These are phyloP conservation scores for Microcebus tavaratra DNA, from an alignment of 2,113 vertebrate genomes.

Conservation along the genomic window DNA sequence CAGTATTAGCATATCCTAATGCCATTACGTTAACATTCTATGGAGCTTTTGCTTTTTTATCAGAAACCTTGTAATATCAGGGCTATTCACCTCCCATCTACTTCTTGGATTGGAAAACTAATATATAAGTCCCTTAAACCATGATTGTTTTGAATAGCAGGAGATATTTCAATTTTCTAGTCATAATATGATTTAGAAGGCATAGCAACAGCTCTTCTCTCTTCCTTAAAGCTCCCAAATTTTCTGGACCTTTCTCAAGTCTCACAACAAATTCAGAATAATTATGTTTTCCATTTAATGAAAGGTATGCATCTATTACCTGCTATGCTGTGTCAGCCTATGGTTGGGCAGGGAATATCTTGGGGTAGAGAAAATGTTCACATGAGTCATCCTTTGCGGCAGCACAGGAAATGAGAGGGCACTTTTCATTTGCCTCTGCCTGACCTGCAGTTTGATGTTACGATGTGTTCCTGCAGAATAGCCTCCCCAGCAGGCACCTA, in stretches of 20 bases:
- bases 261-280: neutral
- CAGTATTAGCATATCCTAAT: neutral
- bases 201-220: neutral
- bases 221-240: neutral
- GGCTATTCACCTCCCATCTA: neutral
- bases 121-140: neutral
- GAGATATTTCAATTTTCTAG: neutral
- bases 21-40: neutral
- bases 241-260: neutral
- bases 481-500: neutral
- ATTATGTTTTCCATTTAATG: neutral
- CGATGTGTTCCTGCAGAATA: neutral
- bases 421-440: neutral
- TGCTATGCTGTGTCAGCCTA: neutral
- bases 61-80: neutral
- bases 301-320: neutral
- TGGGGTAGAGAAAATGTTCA: neutral
- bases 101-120: neutral
- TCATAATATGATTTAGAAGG: neutral
- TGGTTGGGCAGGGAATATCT: neutral
- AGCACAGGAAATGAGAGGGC: neutral
- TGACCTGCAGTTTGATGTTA: neutral
- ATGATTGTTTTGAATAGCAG: neutral
- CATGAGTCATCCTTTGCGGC: neutral
- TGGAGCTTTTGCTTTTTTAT: neutral